These are phyloP conservation scores for Macrosoma leucophasiata DNA, from an alignment of 2,888 invertebrate species.

Conservation along the genomic window DNA sequence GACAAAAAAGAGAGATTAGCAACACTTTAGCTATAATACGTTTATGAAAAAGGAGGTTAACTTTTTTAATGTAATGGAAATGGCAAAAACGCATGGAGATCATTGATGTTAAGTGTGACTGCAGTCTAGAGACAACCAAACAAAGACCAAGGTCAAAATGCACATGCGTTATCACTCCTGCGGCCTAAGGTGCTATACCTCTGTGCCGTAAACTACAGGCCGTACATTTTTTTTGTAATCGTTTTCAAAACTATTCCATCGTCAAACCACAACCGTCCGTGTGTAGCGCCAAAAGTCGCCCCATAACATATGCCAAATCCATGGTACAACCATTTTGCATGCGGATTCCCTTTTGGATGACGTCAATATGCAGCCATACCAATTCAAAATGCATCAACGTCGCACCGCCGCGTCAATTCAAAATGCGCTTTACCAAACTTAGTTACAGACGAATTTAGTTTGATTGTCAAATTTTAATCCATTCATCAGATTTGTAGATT, in stretches of 20 bases:
- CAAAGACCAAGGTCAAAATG: too few relatives aligned
- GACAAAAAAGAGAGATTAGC: too few relatives aligned
- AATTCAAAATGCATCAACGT: conserved; percentile 28
- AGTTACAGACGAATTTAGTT: not conserved
- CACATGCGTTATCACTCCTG: not conserved
- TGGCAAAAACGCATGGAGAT: too few relatives aligned
- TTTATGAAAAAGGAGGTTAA: too few relatives aligned
- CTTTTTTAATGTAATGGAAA: too few relatives aligned
- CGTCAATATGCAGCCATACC: conserved; percentile 65
- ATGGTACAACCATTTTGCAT: conserved; percentile 73
- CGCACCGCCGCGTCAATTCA: not conserved
- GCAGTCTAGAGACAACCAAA: too few relatives aligned
- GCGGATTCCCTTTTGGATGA: conserved; percentile 69
- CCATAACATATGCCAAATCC: conserved; percentile 75
- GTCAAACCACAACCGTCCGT: conserved; percentile 27
- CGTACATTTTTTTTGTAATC: not conserved
- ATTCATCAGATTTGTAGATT: too few relatives aligned
- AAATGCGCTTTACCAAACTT: not conserved
- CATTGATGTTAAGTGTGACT: too few relatives aligned
- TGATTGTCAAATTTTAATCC: conserved; percentile 1
- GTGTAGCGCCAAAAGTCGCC: conserved; percentile 56
- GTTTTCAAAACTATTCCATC: not conserved
- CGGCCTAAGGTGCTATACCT: not conserved
- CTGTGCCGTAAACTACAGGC: not conserved
- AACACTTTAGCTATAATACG: too few relatives aligned